These are phyloP conservation scores for Oscheius onirici DNA, from an alignment of 2,888 invertebrate species.

Conservation along the genomic window DNA sequence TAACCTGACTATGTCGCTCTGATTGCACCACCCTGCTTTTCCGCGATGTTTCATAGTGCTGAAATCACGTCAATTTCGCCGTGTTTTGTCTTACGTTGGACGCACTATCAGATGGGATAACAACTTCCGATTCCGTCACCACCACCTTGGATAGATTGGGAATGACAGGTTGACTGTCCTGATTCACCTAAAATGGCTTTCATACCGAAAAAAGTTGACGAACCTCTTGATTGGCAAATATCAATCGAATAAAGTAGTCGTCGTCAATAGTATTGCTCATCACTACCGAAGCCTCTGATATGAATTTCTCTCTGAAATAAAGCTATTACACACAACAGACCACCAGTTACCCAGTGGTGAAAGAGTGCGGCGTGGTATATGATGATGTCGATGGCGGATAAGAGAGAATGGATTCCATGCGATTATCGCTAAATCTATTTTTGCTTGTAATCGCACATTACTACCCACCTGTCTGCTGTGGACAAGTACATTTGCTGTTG, in stretches of 20 bases:
- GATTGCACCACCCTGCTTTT: neutral
- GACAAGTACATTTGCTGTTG: slow-evolving; percentile 11
- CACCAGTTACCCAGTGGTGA: neutral
- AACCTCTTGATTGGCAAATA: slow-evolving; percentile 14
- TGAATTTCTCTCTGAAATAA: slow-evolving; percentile 15
- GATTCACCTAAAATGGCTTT: neutral
- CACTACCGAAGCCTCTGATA: slow-evolving; percentile 24
- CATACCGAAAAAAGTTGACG: too few relatives aligned
- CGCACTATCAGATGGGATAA: neutral
- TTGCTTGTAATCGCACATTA: neutral
- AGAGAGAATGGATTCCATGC: slow-evolving; percentile 20
- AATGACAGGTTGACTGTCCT: neutral
- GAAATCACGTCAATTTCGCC: neutral
- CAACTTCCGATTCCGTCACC: slow-evolving; percentile 13
- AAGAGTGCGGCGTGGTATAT: neutral
- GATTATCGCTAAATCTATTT: slow-evolving; percentile 11
- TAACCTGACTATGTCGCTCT: neutral
- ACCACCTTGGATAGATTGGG: neutral
- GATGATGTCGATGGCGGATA: slow-evolving; percentile 5
- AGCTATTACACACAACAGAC: neutral
- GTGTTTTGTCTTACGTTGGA: neutral
- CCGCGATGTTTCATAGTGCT: neutral
- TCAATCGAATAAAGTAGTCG: slow-evolving; percentile 25
- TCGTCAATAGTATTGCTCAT: neutral
- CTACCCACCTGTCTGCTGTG: neutral